phyloP scores from a whole-genome alignment of 2,797 vertebrate genomes.

The Rachycentron canadum region DNA sequence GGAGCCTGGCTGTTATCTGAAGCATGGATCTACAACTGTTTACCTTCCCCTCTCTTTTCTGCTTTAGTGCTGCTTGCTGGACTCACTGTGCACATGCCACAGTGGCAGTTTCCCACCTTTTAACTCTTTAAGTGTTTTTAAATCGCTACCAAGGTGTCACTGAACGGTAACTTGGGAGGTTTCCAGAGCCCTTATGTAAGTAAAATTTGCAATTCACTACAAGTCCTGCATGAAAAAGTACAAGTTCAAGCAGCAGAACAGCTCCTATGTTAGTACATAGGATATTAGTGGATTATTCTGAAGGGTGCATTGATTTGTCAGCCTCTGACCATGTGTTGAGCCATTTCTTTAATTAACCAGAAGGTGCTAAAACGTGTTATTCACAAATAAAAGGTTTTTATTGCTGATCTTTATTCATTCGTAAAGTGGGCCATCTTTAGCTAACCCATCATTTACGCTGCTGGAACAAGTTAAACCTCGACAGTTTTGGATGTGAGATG shows the following conservation, averaged over 20 bases:
- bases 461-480: background rate
- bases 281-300: background rate
- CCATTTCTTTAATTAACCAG: too few relatives aligned
- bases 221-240: background rate
- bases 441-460: background rate
- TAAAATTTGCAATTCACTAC: constrained; percentile 1
- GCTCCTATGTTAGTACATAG: background rate
- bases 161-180: background rate
- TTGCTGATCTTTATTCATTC: too few relatives aligned
- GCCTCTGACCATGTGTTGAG: too few relatives aligned
- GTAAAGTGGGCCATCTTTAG: background rate
- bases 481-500: constrained; percentile 16
- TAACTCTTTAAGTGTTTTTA: background rate
- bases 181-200: constrained; percentile 33
- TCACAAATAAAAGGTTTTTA: too few relatives aligned
- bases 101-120: constrained; percentile 20
- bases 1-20: constrained; percentile 52
- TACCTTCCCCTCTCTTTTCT: constrained; percentile 26
- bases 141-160: background rate
- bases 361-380: too few relatives aligned
- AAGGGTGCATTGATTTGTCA: too few relatives aligned
- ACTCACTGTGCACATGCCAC: background rate
- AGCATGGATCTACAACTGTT: constrained; percentile 62
- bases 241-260: background rate
- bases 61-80: constrained; percentile 18